Conservation (phyloP, 2,113 vertebrate genomes). For the Tympanuchus pallidicinctus region DNA sequence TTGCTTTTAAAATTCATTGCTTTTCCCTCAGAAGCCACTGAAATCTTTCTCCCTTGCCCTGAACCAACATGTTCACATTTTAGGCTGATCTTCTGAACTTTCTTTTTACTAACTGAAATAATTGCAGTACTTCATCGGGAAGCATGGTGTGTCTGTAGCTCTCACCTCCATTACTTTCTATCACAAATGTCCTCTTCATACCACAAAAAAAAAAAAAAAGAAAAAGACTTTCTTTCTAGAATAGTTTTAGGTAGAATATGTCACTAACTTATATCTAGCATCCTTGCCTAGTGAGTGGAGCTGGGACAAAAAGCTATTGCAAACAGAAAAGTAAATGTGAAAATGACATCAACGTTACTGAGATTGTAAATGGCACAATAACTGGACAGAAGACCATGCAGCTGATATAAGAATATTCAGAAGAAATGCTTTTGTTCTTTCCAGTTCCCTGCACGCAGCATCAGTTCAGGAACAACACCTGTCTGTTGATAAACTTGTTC, state of each 20-base stretch:
- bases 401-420: not conserved
- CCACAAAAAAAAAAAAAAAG: not conserved
- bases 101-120: not conserved
- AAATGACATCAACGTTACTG: not conserved
- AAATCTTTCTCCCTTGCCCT: not conserved
- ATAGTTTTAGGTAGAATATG: not conserved
- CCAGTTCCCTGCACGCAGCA: not conserved
- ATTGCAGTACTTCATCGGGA: not conserved
- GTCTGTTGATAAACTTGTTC: not conserved
- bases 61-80: not conserved
- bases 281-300: not conserved
- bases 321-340: not conserved
- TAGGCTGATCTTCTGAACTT: not conserved
- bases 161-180: not conserved
- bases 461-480: not conserved
- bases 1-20: not conserved
- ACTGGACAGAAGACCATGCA: not conserved
- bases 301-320: not conserved
- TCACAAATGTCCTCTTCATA: not conserved
- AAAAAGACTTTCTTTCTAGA: not conserved
- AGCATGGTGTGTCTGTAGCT: not conserved
- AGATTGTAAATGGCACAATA: not conserved
- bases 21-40: not conserved
- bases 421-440: not conserved
- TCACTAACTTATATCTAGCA: not conserved